Base-by-base conservation (phyloP, 64 coral and sea anemone genomes). In the Montipora foliosa region DNA sequence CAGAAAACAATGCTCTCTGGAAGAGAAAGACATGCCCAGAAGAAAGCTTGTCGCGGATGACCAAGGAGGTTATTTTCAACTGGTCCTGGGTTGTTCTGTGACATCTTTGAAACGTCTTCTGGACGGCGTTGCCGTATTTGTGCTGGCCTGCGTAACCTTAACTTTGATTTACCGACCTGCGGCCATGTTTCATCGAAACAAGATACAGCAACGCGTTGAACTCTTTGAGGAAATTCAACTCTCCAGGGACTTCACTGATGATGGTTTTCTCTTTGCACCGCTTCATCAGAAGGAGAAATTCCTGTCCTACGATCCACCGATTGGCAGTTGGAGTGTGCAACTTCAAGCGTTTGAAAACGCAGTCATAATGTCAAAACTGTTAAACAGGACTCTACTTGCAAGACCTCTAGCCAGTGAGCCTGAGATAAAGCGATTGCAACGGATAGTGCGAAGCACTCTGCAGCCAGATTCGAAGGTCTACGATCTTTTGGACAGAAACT, bases 321-420 rank as follows among this genome's bases (percentile, higher is more conserved):
- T 91, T 58, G 95, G 95, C 49, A 90, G 88, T 47, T 97, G 95
- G 95, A 97, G 95, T 76, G 81, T 94, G 66, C 95, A 97, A 49
- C 82, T 97, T 13, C 72, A 94, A 37, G 95, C 92, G 10, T 97
- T 97, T 37, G 90, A 97, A 48, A 97, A 97, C 49, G 95, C 95
- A 29, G 92, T 97, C 53, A 82, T 97, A 77, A 87, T 97, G 51
- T 87, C 95, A 0, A 91, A 92, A 78, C 29, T 97, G 29, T 70
- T 97, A 1, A 97, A 97, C 74, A 88, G 95, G 22, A 97, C 95
- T 76, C 49, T 97, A 8, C 67, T 97, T 11, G 95, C 88, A 7
- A 76, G 90, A 46, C 75, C 95, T 24, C 88, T 97, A 53, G 89
- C 94, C 12, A 91, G 92, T 83, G 95, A 97, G 82, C 68, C 60